A percentile compares a stretch with the other conserved stretches of the same genome.
phyloP scores from a whole-genome alignment of 2,797 vertebrate genomes.

The Kryptopterus vitreolus region DNA sequence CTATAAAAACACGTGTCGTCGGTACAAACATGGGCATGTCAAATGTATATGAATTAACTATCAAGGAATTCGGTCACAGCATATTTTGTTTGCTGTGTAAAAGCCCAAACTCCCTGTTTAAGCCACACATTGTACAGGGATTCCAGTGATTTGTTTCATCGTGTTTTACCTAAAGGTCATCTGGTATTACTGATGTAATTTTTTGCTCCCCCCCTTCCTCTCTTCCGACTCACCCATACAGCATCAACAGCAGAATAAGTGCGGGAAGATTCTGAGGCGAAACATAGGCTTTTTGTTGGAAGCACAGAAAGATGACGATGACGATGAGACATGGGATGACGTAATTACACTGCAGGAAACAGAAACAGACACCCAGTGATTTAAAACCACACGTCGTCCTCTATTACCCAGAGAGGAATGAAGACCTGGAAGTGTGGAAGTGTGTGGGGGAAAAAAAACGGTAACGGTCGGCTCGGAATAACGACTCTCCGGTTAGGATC shows the following conservation, averaged over 20 bases:
- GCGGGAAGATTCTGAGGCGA: conserved; percentile 91
- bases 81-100: neutral
- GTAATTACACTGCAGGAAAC: conserved; percentile 88
- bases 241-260: conserved; percentile 84
- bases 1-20: too few species aligned
- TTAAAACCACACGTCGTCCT: neutral
- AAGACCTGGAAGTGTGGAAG: neutral
- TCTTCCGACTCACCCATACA: conserved; percentile 95
- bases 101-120: neutral
- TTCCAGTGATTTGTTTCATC: neutral
- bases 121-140: neutral
- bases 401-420: neutral
- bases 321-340: conserved; percentile 87
- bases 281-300: conserved; percentile 95
- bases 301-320: conserved; percentile 92
- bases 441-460: conserved; percentile 11
- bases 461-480: conserved; percentile 7
- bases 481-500: conserved; percentile 42
- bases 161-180: neutral
- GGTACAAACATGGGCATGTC: neutral
- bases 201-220: too few species aligned
- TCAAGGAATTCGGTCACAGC: neutral
- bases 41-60: neutral
- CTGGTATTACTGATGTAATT: neutral
- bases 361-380: neutral